These are phyloP conservation scores for Unio delphinus DNA, from an alignment of 2,888 invertebrate genomes.

Conservation along the genomic window DNA sequence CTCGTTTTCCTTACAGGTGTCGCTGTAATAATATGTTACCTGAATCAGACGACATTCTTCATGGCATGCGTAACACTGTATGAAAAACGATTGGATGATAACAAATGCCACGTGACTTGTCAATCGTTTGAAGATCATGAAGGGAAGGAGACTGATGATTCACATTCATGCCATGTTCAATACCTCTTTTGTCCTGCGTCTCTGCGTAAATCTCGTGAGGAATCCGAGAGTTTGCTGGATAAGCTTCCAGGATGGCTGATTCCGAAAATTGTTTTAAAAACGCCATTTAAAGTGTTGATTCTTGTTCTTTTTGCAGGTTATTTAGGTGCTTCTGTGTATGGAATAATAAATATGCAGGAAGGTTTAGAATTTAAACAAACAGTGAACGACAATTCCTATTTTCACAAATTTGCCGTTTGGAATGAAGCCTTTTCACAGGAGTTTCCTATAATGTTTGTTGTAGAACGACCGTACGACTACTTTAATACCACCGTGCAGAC, in stretches of 20 bases:
- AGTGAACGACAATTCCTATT: slow-evolving; percentile 25
- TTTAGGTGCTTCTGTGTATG: slow-evolving; percentile 27
- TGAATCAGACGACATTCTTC: slow-evolving; percentile 42
- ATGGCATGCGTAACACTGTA: slow-evolving; percentile 33
- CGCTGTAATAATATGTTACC: slow-evolving; percentile 36
- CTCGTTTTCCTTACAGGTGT: slow-evolving; percentile 19
- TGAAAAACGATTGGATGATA: slow-evolving; percentile 72
- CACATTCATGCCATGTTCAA: not conserved
- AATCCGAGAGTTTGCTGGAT: slow-evolving; percentile 41
- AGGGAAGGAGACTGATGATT: slow-evolving; percentile 6
- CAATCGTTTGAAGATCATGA: slow-evolving; percentile 4
- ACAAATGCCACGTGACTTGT: slow-evolving; percentile 20
- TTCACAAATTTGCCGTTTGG: slow-evolving; percentile 17
- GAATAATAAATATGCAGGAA: slow-evolving; percentile 26
- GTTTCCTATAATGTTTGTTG: slow-evolving; percentile 15
- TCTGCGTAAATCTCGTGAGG: slow-evolving; percentile 7
- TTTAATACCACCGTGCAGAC: slow-evolving; percentile 5
- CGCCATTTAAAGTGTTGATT: slow-evolving; percentile 31
- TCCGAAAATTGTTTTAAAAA: slow-evolving; percentile 34
- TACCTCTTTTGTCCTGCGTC: slow-evolving; percentile 15
- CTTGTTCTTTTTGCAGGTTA: slow-evolving; percentile 41
- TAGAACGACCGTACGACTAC: slow-evolving; percentile 10
- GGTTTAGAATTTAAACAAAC: slow-evolving; percentile 25
- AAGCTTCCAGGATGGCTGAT: slow-evolving; percentile 38
- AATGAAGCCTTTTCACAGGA: slow-evolving; percentile 15